Conservation (phyloP, 2,888 invertebrate species). For the Drosophila affinis region DNA sequence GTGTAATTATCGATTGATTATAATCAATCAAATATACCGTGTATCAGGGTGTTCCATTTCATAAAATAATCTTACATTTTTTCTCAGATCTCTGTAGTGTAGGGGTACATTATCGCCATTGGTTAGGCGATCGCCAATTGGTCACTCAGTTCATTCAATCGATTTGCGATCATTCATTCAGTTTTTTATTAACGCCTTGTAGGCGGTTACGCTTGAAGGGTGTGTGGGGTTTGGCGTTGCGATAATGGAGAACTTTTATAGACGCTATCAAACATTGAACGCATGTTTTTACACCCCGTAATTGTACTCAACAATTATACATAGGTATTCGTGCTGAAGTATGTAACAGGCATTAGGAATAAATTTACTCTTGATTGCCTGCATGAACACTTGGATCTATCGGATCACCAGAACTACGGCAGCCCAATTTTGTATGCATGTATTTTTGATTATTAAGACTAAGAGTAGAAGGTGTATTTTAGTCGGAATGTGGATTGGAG, state of each 20-base stretch:
- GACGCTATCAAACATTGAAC: conserved; percentile 15
- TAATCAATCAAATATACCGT: too few species aligned
- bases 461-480: neutral
- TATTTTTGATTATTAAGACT: too few species aligned
- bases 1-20: too few species aligned
- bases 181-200: neutral
- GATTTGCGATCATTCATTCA: neutral
- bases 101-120: neutral
- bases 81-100: neutral
- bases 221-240: conserved; percentile 1
- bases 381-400: too few species aligned
- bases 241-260: neutral
- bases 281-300: neutral
- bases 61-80: too few species aligned
- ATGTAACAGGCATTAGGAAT: neutral
- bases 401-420: too few species aligned
- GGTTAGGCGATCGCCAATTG: neutral
- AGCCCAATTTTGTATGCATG: too few species aligned
- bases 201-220: conserved; percentile 2
- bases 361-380: too few species aligned
- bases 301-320: neutral
- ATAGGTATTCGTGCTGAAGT: neutral
- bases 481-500: neutral
- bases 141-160: neutral
- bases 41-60: too few species aligned